Evolutionary conservation across 64 coral and sea anemone genomes (phyloP).

Genomic region (Montipora efflorescens): DNA sequence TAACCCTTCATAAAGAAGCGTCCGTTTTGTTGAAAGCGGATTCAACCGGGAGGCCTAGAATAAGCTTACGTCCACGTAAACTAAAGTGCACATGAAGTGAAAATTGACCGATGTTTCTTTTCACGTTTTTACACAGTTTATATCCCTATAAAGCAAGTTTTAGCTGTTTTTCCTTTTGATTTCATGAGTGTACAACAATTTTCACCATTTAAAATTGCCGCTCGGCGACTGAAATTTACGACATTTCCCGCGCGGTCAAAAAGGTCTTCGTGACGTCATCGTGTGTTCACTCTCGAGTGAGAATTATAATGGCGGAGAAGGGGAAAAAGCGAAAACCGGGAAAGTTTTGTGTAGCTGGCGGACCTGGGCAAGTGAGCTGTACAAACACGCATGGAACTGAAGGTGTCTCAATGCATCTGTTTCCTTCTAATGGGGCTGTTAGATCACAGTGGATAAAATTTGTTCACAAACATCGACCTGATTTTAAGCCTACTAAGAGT

Average conservation of each 20-base stretch:
- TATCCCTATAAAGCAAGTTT: neutral
- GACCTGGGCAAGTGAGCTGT: neutral
- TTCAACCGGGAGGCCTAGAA: too few species aligned
- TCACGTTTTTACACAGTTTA: neutral
- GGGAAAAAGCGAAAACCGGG: neutral
- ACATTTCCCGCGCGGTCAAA: conserved; percentile 5
- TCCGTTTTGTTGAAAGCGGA: too few species aligned
- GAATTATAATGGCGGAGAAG: neutral
- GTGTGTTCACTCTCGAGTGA: neutral
- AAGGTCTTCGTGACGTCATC: neutral
- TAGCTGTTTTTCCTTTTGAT: neutral
- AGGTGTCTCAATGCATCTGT: conserved; percentile 39
- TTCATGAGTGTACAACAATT: neutral
- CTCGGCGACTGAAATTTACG: neutral
- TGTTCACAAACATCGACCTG: conserved; percentile 1
- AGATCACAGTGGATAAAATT: conserved; percentile 14
- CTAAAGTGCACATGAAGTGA: neutral
- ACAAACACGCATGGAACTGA: neutral
- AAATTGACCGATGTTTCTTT: neutral
- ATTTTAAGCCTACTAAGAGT: neutral
- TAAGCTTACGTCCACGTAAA: too few species aligned
- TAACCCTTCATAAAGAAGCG: too few species aligned
- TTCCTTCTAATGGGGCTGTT: neutral
- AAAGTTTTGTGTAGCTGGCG: conserved; percentile 9
- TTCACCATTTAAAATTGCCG: neutral